Evolutionary conservation across 2,888 invertebrate species (phyloP), one percentile per base, ranked within the genome.

Genomic region (Clunio marinus): DNA sequence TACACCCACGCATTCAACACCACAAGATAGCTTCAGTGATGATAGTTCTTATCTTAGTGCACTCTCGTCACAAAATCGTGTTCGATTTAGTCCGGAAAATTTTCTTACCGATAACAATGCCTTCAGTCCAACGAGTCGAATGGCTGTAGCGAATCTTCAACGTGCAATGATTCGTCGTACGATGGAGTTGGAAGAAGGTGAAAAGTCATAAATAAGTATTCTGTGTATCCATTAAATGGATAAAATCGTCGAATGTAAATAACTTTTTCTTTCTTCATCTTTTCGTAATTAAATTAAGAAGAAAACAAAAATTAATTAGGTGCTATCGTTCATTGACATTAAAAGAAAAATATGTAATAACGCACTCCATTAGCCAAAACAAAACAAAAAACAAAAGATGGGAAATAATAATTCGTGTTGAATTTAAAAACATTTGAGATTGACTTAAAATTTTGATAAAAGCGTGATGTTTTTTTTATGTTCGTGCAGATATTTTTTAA

Each of bases 11-110:
- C 89, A 90, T 76, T 89, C 89, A 1, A 91, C 93, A 4, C 92
- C 93, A 0, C 91, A 92, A 0, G 93, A 92, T 73, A 91, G 91
- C 71, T 75, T 91, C 70, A 88, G 91, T 0, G 91, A 91, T 74
- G 94, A 94, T 73, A 93, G 93, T 75, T 91, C 91, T 51, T 94
- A 93, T 77, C 86, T 91, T 72, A 93, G 93, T 7, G 93, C 93
- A 17, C 82, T 85, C 70, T 86, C 86, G 25, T 87, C 87, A n/a
- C 84, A 84, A 70, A 85, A 86, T 41, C 81, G 91, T 13, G 91
- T 88, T 69, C 82, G 88, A 69, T 90, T 90, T 78, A 91, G 91
- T 60, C 91, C 92, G 0, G 88, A 88, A 63, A 84, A 66, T 51
- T 63, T 63, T 46, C 46, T 63, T 2, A 63, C 37, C 15, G 22